Evolutionary conservation across 2,888 invertebrate genomes (phyloP).

Genomic region (Antheraea yamamai): DNA sequence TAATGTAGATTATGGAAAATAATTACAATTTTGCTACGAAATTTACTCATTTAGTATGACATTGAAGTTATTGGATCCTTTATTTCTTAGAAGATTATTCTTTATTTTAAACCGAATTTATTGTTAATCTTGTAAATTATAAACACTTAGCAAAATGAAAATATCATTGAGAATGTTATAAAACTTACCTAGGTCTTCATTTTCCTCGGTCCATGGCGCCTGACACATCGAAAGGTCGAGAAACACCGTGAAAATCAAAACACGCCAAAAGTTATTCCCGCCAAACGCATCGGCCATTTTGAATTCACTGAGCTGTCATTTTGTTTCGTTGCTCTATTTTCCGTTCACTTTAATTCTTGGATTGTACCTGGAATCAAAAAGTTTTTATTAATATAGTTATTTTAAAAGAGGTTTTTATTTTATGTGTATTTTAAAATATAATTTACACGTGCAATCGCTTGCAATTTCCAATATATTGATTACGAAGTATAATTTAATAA

Average conservation of each 20-base stretch:
- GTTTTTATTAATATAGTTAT: neutral
- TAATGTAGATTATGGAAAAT: neutral
- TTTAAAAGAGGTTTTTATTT: neutral
- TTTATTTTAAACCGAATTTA: too few species aligned
- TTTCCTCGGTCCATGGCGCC: constrained; percentile 54
- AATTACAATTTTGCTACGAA: neutral
- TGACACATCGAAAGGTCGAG: constrained; percentile 55
- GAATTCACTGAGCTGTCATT: constrained; percentile 51
- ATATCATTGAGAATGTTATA: neutral
- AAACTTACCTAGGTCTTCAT: constrained; percentile 66
- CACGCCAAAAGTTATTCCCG: constrained; percentile 55
- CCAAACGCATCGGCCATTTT: constrained; percentile 65
- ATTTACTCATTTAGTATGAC: neutral
- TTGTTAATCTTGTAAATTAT: neutral
- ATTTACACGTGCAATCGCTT: neutral
- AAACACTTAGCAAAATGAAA: neutral
- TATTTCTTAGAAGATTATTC: too few species aligned
- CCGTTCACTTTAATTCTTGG: constrained; percentile 28
- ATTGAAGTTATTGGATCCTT: neutral
- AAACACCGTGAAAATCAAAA: constrained; percentile 53
- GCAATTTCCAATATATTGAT: too few species aligned
- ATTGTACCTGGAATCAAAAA: constrained; percentile 44
- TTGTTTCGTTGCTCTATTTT: constrained; percentile 41
- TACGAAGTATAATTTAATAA: too few species aligned
- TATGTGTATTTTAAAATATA: neutral